phyloP scores from a whole-genome alignment of 2,113 vertebrate genomes.

The Zosterops lateralis region DNA sequence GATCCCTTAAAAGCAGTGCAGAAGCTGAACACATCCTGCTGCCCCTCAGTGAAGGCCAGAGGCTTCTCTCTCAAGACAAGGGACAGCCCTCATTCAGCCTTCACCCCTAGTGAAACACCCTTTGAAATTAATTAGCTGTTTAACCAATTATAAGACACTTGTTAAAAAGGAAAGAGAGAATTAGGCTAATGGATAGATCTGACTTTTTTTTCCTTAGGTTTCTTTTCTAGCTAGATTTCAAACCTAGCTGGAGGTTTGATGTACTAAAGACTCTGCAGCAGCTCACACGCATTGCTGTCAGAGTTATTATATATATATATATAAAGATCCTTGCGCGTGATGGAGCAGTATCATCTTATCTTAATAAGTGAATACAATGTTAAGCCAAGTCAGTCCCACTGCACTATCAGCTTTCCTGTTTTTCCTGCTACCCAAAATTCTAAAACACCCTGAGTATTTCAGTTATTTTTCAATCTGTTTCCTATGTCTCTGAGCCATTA shows the following conservation, averaged over 20 bases:
- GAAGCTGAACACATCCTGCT: not conserved
- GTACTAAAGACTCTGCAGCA: not conserved
- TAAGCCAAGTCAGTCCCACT: not conserved
- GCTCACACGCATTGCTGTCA: not conserved
- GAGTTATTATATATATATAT: not conserved
- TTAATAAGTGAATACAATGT: not conserved
- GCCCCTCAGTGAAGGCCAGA: not conserved
- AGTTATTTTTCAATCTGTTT: not conserved
- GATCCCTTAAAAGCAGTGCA: not conserved
- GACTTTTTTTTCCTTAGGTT: not conserved
- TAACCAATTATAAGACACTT: not conserved
- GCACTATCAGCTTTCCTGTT: not conserved
- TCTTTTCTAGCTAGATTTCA: not conserved
- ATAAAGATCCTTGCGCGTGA: not conserved
- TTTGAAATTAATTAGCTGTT: not conserved
- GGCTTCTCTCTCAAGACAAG: not conserved
- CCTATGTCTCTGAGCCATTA: not conserved
- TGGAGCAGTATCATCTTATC: too few relatives aligned
- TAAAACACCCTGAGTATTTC: not conserved
- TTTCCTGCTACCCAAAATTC: not conserved
- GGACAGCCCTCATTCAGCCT: not conserved
- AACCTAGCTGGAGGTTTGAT: not conserved
- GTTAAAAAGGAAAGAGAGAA: not conserved
- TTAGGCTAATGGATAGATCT: not conserved
- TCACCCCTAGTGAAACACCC: fast-evolving